Evolutionary conservation across 1,140 invertebrate genomes (phyloP).

Genomic region (Teleopsis dalmanni): DNA sequence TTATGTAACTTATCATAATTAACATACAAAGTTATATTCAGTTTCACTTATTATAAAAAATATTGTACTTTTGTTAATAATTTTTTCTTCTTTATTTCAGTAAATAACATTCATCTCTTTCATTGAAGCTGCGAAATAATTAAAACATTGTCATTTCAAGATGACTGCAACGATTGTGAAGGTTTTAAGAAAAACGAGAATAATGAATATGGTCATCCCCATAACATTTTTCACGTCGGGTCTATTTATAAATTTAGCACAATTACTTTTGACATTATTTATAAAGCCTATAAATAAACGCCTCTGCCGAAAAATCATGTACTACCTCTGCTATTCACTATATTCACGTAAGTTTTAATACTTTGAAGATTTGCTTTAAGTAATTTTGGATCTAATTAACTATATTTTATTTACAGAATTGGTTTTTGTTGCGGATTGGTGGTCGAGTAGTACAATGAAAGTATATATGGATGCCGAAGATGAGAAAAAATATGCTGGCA

Average conservation of each 20-base stretch:
- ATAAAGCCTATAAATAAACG: slow-evolving; percentile 66
- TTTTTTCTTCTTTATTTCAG: no score
- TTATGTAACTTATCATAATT: no score
- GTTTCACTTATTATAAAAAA: no score
- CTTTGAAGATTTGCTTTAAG: neutral
- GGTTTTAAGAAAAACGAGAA: no score
- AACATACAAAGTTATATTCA: no score
- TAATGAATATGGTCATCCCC: no score
- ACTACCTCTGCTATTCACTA: slow-evolving; percentile 81
- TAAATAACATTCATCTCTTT: no score
- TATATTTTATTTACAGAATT: slow-evolving; percentile 57
- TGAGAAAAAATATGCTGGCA: slow-evolving; percentile 70
- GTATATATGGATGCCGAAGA: slow-evolving; percentile 74
- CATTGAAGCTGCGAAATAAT: no score
- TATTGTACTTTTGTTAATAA: no score
- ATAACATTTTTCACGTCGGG: slow-evolving; percentile 87
- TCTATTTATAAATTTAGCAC: slow-evolving; percentile 74
- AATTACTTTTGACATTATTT: slow-evolving; percentile 66
- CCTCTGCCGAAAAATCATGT: slow-evolving; percentile 83
- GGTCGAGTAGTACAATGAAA: slow-evolving; percentile 67
- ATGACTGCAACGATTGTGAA: no score
- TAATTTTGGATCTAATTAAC: neutral
- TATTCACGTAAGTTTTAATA: slow-evolving; percentile 75
- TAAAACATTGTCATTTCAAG: no score
- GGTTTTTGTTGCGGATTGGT: slow-evolving; percentile 89